Conservation (phyloP, 2,888 invertebrate genomes). For the Philereme transversata region DNA sequence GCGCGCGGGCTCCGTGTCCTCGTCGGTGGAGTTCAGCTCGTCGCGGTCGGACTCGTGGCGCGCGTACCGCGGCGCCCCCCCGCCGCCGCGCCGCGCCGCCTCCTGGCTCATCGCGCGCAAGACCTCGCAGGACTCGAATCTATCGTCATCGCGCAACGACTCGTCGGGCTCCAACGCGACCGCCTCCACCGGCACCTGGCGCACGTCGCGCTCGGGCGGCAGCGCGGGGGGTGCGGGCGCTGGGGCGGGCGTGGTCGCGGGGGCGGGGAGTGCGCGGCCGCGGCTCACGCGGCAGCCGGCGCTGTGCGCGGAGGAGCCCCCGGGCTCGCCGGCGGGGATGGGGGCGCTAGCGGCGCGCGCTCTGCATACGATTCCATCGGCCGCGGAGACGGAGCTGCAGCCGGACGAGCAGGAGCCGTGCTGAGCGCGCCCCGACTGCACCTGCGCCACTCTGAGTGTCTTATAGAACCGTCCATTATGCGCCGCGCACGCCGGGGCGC, state of each 20-base stretch:
- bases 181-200: constrained; percentile 95
- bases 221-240: constrained; percentile 86
- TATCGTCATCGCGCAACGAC: constrained; percentile 95
- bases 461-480: constrained; percentile 56
- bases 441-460: constrained; percentile 40
- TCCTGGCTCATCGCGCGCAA: constrained; percentile 96
- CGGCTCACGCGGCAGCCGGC: constrained; percentile 92
- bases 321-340: constrained; percentile 72
- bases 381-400: constrained; percentile 66
- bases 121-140: constrained; percentile 95
- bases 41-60: constrained; percentile 95
- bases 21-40: constrained; percentile 95
- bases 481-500: neutral
- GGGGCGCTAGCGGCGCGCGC: constrained; percentile 52
- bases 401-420: constrained; percentile 58
- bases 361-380: constrained; percentile 73
- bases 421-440: constrained; percentile 33
- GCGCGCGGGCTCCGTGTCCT: constrained; percentile 92
- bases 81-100: constrained; percentile 91
- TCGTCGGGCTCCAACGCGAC: constrained; percentile 95
- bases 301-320: constrained; percentile 89
- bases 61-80: constrained; percentile 88
- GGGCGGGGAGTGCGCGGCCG: constrained; percentile 90
- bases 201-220: constrained; percentile 93
- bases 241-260: constrained; percentile 90